A percentile compares a stretch with the other conserved stretches of the same genome.
Conservation (phyloP, 2,888 invertebrate genomes). For the Epinotia bilunana region DNA sequence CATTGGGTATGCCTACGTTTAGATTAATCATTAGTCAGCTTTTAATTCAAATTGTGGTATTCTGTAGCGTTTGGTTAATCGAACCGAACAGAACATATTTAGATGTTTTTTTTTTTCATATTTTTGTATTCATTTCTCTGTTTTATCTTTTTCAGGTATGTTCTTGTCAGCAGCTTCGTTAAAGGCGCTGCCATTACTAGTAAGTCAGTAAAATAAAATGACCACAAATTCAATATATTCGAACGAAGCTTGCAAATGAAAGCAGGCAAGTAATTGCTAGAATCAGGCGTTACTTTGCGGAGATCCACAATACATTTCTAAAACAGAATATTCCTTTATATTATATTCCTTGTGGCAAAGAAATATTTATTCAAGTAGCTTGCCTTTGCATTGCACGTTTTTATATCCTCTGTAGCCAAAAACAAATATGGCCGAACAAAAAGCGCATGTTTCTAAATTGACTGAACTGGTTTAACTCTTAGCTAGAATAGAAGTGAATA, state of each 20-base stretch:
- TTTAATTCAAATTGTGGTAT: too few species aligned
- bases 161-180: background rate
- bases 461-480: too few species aligned
- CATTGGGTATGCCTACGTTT: too few species aligned
- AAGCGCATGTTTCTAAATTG: background rate
- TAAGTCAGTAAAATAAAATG: slow-evolving; percentile 30
- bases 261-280: background rate
- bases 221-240: background rate
- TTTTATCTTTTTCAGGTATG: slow-evolving; percentile 38
- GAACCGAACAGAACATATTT: background rate
- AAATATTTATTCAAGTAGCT: too few species aligned
- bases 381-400: slow-evolving; percentile 1
- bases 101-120: background rate
- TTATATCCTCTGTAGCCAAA: background rate
- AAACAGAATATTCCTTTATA: too few species aligned
- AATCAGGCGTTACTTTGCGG: too few species aligned
- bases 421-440: slow-evolving; percentile 23
- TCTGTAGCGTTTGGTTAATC: background rate
- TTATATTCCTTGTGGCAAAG: too few species aligned
- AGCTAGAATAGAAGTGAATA: too few species aligned
- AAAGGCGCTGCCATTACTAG: background rate
- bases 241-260: slow-evolving; percentile 12
- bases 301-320: too few species aligned
- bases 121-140: background rate
- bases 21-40: too few species aligned